phyloP scores from a whole-genome alignment of 2,888 invertebrate genomes.

The Trichacis sp. region DNA sequence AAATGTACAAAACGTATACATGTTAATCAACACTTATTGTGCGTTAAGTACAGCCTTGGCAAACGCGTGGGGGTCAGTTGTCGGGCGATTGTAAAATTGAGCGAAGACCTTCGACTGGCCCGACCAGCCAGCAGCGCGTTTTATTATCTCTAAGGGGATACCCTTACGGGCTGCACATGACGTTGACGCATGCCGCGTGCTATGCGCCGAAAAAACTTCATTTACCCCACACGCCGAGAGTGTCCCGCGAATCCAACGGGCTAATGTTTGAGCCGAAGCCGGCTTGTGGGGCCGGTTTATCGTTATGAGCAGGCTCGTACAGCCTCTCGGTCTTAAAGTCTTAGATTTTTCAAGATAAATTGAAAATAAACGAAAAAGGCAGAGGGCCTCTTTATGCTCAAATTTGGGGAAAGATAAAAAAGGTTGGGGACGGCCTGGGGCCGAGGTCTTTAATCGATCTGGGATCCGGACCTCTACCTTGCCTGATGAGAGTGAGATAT shows the following conservation, averaged over 20 bases:
- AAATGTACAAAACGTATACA: no score
- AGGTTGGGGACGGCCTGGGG: conserved; percentile 10
- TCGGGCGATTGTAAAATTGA: no score
- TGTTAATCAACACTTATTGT: no score
- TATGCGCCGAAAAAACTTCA: no score
- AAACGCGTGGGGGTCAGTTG: background rate
- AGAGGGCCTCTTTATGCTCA: conserved; percentile 10
- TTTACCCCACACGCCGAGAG: background rate
- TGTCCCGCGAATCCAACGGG: background rate
- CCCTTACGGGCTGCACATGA: no score
- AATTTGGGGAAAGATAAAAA: conserved; percentile 13
- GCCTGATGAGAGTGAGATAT: conserved; percentile 12
- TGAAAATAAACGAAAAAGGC: background rate
- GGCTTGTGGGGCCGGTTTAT: background rate
- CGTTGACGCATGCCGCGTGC: no score
- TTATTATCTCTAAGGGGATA: no score
- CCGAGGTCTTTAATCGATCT: conserved; percentile 5
- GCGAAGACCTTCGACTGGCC: no score
- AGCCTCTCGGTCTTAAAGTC: background rate
- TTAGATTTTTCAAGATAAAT: background rate
- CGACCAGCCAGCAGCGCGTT: no score
- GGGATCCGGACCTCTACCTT: conserved; percentile 18
- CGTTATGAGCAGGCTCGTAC: background rate
- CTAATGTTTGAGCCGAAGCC: background rate
- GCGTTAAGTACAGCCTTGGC: no score